phyloP scores from a whole-genome alignment of 1,140 invertebrate genomes.

The Neodiprion lecontei region DNA sequence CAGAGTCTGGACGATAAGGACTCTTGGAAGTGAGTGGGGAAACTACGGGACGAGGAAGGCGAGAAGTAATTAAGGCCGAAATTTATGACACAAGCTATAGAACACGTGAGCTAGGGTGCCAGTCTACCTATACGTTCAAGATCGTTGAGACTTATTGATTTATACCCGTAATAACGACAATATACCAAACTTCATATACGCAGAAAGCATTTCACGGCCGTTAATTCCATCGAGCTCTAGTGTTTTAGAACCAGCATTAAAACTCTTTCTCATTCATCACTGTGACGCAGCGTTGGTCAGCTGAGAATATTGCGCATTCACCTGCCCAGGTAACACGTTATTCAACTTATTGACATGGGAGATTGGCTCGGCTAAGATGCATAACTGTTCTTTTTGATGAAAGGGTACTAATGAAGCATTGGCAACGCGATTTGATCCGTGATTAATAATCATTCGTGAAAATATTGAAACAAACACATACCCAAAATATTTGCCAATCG shows the following conservation, averaged over 20 bases:
- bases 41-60: neutral
- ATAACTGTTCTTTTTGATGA: neutral
- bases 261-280: neutral
- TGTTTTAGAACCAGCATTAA: neutral
- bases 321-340: no score
- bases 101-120: no score
- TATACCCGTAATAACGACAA: neutral
- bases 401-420: neutral
- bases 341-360: no score
- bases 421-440: neutral
- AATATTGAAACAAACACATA: neutral
- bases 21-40: neutral
- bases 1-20: no score
- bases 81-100: neutral
- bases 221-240: neutral
- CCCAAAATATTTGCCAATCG: neutral
- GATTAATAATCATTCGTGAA: neutral
- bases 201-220: neutral
- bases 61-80: neutral
- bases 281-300: neutral
- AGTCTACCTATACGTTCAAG: neutral
- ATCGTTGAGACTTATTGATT: neutral
- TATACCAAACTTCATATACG: neutral
- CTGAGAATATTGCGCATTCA: no score
- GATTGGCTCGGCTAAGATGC: neutral